phyloP scores from a whole-genome alignment of 23 tunicate genomes.

The Diplosoma virens region DNA sequence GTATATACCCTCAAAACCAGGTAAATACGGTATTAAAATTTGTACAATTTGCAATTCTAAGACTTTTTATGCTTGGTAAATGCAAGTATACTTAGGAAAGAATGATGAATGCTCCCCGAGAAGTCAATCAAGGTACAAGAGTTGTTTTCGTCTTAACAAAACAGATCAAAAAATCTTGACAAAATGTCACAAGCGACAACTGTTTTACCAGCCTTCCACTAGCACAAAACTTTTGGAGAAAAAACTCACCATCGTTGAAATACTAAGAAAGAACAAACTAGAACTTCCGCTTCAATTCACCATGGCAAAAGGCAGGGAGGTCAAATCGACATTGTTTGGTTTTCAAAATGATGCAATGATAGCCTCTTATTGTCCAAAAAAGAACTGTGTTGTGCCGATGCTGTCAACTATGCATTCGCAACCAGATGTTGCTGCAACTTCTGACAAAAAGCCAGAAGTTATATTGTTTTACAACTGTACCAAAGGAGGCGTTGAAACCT shows the following conservation, averaged over 20 bases:
- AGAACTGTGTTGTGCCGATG: neutral
- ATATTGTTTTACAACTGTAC: slow-evolving; percentile 23
- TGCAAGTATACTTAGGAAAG: slow-evolving; percentile 25
- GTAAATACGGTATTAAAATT: slow-evolving; percentile 32
- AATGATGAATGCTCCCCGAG: slow-evolving; percentile 16
- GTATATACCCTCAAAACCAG: slow-evolving; percentile 28
- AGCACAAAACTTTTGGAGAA: neutral
- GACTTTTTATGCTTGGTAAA: slow-evolving; percentile 29
- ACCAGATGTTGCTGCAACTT: neutral
- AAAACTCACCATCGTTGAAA: slow-evolving; percentile 4
- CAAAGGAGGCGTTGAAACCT: slow-evolving; percentile 17
- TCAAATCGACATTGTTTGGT: slow-evolving; percentile 9
- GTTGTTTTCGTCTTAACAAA: slow-evolving; percentile 13
- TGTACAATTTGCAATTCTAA: slow-evolving; percentile 30
- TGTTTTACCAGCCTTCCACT: slow-evolving; percentile 23
- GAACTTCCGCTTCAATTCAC: slow-evolving; percentile 18
- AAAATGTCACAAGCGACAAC: slow-evolving; percentile 17
- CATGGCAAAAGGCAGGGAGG: slow-evolving; percentile 5
- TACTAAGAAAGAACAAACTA: slow-evolving; percentile 18
- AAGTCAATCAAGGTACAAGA: slow-evolving; percentile 33
- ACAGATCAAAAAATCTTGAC: slow-evolving; percentile 17
- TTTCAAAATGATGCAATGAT: slow-evolving; percentile 21
- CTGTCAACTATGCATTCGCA: slow-evolving; percentile 18
- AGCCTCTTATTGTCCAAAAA: slow-evolving; percentile 15
- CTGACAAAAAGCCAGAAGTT: slow-evolving; percentile 25